A percentile compares a stretch with the other conserved stretches of the same genome.
Evolutionary conservation across 2,888 invertebrate species (phyloP).

Genomic region (Temnothorax unifasciatus): DNA sequence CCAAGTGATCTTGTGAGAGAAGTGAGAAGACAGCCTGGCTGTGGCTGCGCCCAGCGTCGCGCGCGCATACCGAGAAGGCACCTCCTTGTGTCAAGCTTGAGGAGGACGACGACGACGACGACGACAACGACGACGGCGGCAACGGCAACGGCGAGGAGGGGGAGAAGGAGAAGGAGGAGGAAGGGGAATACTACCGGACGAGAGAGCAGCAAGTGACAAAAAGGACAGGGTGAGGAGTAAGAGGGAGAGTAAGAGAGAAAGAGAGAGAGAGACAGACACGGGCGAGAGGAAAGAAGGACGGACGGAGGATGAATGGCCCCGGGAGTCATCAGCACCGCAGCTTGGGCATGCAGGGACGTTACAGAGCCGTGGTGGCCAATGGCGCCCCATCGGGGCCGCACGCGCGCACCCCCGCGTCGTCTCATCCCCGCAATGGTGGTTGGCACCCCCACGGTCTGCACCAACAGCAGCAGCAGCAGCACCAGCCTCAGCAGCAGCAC

Average conservation of each 20-base stretch:
- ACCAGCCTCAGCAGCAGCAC: constrained; percentile 73
- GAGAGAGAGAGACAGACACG: constrained; percentile 9
- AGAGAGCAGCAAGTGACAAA: constrained; percentile 11
- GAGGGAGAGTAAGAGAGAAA: constrained; percentile 9
- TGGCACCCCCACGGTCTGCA: constrained; percentile 80
- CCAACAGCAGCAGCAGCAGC: constrained; percentile 71
- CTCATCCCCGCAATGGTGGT: constrained; percentile 76
- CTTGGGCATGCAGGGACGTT: constrained; percentile 81
- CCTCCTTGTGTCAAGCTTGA: constrained; percentile 46
- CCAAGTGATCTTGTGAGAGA: constrained; percentile 48
- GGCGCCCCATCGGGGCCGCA: constrained; percentile 75
- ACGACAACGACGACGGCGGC: background rate
- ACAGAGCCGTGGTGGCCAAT: constrained; percentile 77
- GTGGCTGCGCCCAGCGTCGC: constrained; percentile 42
- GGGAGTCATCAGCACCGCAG: constrained; percentile 82
- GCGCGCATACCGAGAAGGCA: constrained; percentile 55
- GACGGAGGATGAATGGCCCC: constrained; percentile 71
- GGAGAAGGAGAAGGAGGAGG: constrained; percentile 21
- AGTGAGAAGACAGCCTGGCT: constrained; percentile 39
- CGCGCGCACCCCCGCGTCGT: constrained; percentile 73
- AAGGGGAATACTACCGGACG: constrained; percentile 7
- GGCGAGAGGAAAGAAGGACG: constrained; percentile 25
- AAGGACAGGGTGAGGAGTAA: constrained; percentile 41
- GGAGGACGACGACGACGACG: constrained; percentile 43
- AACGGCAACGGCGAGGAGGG: background rate